A percentile compares a stretch with the other conserved stretches of the same genome.
Conservation (phyloP, 2,888 invertebrate species). For the Ganaspis brasiliensis region DNA sequence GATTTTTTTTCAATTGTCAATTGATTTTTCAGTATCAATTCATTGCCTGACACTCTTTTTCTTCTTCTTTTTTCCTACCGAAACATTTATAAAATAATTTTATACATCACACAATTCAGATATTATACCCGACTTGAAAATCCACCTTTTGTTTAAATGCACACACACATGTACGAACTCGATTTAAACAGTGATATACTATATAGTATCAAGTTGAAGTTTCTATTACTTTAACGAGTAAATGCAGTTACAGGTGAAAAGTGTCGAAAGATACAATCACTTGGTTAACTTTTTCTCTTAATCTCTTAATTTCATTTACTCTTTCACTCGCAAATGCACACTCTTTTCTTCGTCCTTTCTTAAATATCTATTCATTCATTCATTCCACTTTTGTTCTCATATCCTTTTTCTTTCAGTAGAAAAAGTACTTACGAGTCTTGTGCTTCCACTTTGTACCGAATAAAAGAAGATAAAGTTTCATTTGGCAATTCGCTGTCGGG, state of each 20-base stretch:
- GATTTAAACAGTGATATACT: constrained; percentile 57
- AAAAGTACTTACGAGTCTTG: constrained; percentile 53
- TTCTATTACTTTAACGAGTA: constrained; percentile 58
- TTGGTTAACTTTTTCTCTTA: constrained; percentile 36
- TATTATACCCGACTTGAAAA: constrained; percentile 35
- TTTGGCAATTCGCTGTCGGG: constrained; percentile 66
- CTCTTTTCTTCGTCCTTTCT: neutral
- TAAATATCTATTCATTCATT: constrained; percentile 29
- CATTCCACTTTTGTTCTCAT: constrained; percentile 30
- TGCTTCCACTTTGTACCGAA: constrained; percentile 51
- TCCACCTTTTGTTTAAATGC: constrained; percentile 25
- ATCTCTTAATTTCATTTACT: constrained; percentile 37
- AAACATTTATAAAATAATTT: constrained; percentile 38
- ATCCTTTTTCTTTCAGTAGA: constrained; percentile 16
- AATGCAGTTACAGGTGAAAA: constrained; percentile 64
- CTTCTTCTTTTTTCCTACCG: constrained; percentile 15
- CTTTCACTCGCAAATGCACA: neutral
- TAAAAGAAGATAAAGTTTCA: constrained; percentile 46
- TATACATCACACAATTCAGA: constrained; percentile 32
- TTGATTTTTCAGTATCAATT: neutral
- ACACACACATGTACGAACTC: constrained; percentile 9
- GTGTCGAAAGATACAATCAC: constrained; percentile 51
- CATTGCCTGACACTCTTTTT: constrained; percentile 26
- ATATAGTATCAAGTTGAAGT: constrained; percentile 60
- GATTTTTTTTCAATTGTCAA: constrained; percentile 2